A percentile compares a stretch with the other conserved stretches of the same genome.
phyloP scores from a whole-genome alignment of 2,113 vertebrate species.

The Rostratula benghalensis region DNA sequence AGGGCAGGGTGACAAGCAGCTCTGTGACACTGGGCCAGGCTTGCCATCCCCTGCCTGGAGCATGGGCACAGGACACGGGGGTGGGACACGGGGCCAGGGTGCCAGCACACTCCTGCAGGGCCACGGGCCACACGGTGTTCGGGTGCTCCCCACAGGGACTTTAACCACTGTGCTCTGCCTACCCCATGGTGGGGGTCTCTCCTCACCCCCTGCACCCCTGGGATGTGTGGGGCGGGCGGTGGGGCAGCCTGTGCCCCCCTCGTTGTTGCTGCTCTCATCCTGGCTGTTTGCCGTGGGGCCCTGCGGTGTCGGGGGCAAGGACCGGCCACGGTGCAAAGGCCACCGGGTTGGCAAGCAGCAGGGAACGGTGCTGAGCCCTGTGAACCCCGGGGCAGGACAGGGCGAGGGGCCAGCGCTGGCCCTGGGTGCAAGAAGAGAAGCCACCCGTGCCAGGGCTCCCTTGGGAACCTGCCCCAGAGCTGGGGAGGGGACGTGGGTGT shows the following conservation, averaged over 20 bases:
- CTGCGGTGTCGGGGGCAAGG: not conserved
- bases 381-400: not conserved
- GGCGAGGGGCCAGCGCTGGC: not conserved
- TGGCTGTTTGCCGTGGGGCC: not conserved
- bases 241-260: not conserved
- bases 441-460: fast-evolving
- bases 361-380: fast-evolving
- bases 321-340: not conserved
- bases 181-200: not conserved
- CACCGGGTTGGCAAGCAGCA: not conserved
- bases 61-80: fast-evolving
- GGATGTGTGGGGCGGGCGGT: not conserved
- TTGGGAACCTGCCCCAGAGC: not conserved
- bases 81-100: not conserved
- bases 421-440: not conserved
- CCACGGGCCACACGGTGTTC: not conserved
- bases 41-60: not conserved
- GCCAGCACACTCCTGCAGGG: not conserved
- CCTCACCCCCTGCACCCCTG: not conserved
- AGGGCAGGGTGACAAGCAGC: not conserved
- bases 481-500: fast-evolving
- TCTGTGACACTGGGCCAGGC: not conserved
- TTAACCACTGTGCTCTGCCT: not conserved
- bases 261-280: not conserved
- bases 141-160: not conserved